Conservation (phyloP, 2,888 invertebrate genomes). For the Cantharis lateralis region DNA sequence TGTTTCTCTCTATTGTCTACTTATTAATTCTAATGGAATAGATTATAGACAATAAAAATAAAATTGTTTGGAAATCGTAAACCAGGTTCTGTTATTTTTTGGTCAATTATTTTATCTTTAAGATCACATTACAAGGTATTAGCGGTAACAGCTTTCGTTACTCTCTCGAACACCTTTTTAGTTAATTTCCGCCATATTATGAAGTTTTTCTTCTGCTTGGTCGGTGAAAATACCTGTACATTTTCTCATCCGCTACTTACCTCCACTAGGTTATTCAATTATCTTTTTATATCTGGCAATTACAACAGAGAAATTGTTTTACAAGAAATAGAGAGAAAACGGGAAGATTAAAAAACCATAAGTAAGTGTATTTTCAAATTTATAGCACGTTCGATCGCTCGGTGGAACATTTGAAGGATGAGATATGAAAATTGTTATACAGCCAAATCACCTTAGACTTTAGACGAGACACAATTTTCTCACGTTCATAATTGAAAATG, state of each 20-base stretch:
- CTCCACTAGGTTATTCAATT: not conserved
- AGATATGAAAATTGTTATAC: not conserved
- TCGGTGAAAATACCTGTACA: not conserved
- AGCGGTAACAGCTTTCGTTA: not conserved
- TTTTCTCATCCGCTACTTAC: not conserved
- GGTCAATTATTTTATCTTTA: not conserved
- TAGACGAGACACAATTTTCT: not conserved
- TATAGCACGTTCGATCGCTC: not conserved
- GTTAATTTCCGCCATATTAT: not conserved
- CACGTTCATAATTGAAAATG: not conserved
- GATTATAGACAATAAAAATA: not conserved
- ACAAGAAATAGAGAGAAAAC: not conserved
- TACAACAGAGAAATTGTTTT: not conserved
- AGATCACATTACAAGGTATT: not conserved
- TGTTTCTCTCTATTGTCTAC: too few species aligned
- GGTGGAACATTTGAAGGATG: not conserved
- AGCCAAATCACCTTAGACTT: not conserved
- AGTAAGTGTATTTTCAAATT: not conserved
- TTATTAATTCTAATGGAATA: too few species aligned
- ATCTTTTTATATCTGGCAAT: not conserved
- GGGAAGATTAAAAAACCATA: not conserved
- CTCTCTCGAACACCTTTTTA: too few species aligned
- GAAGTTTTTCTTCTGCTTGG: not conserved
- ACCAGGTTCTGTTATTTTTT: not conserved
- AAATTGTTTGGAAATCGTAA: not conserved